These are phyloP conservation scores for Bettongia penicillata DNA, from an alignment of 2,113 vertebrate species.

Conservation along the genomic window DNA sequence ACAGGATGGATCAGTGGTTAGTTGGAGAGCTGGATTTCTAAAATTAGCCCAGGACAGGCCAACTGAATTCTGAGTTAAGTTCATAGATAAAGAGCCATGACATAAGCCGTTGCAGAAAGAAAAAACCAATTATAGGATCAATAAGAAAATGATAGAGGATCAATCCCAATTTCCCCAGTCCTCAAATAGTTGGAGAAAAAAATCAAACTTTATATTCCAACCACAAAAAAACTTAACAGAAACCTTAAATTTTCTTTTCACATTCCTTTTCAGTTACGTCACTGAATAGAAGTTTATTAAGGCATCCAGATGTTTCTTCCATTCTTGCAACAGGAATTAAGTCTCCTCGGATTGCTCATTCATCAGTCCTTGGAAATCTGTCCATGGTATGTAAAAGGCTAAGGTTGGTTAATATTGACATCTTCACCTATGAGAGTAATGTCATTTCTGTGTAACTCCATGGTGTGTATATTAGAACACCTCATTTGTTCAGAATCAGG, in stretches of 20 bases:
- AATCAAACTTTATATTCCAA: neutral
- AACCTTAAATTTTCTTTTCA: conserved; percentile 1
- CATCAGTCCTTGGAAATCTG: conserved; percentile 81
- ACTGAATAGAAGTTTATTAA: conserved; percentile 78
- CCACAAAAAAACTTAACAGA: neutral
- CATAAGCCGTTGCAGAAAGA: neutral
- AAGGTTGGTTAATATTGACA: conserved; percentile 46
- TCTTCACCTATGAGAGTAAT: conserved; percentile 1
- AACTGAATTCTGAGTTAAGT: neutral
- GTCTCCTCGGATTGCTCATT: conserved; percentile 83
- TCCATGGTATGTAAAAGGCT: conserved; percentile 84
- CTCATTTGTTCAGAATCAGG: conserved; percentile 4
- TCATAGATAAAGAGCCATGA: neutral
- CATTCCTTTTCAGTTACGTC: conserved; percentile 79
- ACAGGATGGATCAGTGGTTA: neutral
- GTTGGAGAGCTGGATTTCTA: neutral
- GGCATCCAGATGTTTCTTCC: conserved; percentile 85
- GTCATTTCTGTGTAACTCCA: neutral
- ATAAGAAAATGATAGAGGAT: neutral
- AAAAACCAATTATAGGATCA: neutral
- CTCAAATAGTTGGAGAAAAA: neutral
- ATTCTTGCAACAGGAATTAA: conserved; percentile 84
- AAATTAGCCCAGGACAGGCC: neutral
- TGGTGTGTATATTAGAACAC: neutral
- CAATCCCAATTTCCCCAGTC: neutral